phyloP scores from a whole-genome alignment of 2,888 invertebrate species.

The Mantis religiosa region DNA sequence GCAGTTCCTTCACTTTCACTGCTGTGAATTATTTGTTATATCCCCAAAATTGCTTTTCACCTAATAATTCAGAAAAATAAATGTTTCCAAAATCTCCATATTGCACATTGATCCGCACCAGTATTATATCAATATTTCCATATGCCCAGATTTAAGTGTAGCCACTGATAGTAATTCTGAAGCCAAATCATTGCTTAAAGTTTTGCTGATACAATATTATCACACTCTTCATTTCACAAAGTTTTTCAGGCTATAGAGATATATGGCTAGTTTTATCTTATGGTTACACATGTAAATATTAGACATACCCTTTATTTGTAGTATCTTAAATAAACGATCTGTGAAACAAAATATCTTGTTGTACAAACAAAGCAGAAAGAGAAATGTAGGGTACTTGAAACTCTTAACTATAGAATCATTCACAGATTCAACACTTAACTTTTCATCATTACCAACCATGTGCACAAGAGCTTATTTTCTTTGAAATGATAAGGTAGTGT shows the following conservation, averaged over 20 bases:
- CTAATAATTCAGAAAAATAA: too few relatives aligned
- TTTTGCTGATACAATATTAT: background rate
- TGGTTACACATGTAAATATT: background rate
- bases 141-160: background rate
- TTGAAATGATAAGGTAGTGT: too few relatives aligned
- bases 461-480: too few relatives aligned
- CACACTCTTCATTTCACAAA: background rate
- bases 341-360: too few relatives aligned
- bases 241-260: background rate
- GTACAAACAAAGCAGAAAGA: too few relatives aligned
- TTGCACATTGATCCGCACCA: background rate
- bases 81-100: background rate
- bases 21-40: too few relatives aligned
- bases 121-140: background rate
- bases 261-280: background rate
- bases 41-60: too few relatives aligned
- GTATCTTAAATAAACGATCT: background rate
- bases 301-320: background rate
- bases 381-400: too few relatives aligned
- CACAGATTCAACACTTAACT: too few relatives aligned
- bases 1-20: too few relatives aligned
- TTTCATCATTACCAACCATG: too few relatives aligned
- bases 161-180: background rate
- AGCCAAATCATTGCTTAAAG: background rate
- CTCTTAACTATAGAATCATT: too few relatives aligned